These are phyloP conservation scores for Liasis olivaceus DNA, from an alignment of 2,797 vertebrate species.

Conservation along the genomic window DNA sequence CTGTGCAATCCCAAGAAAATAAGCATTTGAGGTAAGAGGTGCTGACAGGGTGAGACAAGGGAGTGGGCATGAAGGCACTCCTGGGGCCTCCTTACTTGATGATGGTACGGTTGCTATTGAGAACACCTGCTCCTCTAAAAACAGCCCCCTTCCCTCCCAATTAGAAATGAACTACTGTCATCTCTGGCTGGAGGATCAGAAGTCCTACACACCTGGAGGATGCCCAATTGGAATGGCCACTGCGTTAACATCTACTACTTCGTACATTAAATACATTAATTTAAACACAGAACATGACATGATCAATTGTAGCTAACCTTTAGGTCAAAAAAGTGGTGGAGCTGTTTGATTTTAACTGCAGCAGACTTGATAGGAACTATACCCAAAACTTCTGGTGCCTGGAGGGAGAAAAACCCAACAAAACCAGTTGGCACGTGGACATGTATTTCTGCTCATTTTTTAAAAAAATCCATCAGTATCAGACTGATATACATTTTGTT, in stretches of 20 bases:
- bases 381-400: slow-evolving; percentile 74
- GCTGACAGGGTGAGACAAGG: neutral
- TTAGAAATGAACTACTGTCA: neutral
- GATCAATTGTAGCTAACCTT: slow-evolving; percentile 66
- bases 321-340: slow-evolving; percentile 64
- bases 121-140: neutral
- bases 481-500: neutral
- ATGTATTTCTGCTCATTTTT: neutral
- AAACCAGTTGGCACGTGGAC: neutral
- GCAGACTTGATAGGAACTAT: slow-evolving; percentile 64
- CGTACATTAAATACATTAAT: neutral
- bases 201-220: neutral
- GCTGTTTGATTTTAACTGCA: slow-evolving; percentile 61
- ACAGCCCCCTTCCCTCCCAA: neutral
- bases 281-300: neutral
- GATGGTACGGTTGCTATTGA: neutral
- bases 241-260: neutral
- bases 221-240: too few relatives aligned
- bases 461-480: neutral
- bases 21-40: neutral
- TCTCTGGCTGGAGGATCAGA: neutral
- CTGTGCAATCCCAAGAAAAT: neutral
- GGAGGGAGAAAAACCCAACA: slow-evolving; percentile 20
- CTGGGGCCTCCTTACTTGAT: neutral
- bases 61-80: neutral